phyloP scores from a whole-genome alignment of 2,797 vertebrate species.

The Merluccius polli region DNA sequence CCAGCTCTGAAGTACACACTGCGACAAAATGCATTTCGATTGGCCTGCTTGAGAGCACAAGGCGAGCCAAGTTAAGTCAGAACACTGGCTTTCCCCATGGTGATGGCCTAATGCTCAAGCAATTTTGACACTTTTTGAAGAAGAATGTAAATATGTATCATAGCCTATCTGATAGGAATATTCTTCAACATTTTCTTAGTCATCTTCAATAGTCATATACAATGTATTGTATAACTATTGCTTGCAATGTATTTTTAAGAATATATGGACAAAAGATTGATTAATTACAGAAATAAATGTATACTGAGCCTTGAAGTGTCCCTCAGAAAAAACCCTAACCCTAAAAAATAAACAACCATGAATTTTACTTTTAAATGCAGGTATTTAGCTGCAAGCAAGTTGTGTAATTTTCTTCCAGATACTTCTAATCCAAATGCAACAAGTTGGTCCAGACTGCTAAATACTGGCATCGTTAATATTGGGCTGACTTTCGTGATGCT shows the following conservation, averaged over 20 bases:
- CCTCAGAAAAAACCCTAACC: too few relatives aligned
- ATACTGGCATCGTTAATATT: background rate
- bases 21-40: conserved; percentile 4
- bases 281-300: conserved; percentile 34
- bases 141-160: too few relatives aligned
- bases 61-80: background rate
- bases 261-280: conserved; percentile 15
- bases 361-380: conserved; percentile 27
- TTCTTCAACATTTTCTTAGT: background rate
- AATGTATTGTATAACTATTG: background rate
- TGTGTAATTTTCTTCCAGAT: background rate
- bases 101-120: background rate
- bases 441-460: conserved; percentile 1
- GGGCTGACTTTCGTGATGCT: background rate
- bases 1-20: conserved; percentile 18
- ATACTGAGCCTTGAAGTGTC: conserved; percentile 35
- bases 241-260: background rate
- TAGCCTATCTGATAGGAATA: background rate
- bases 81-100: background rate
- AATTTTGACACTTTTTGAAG: too few relatives aligned
- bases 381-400: background rate
- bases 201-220: background rate
- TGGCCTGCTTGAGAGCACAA: background rate
- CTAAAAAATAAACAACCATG: conserved; percentile 36
- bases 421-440: background rate